Evolutionary conservation across 2,888 invertebrate genomes (phyloP).

Genomic region (Hyalella azteca): DNA sequence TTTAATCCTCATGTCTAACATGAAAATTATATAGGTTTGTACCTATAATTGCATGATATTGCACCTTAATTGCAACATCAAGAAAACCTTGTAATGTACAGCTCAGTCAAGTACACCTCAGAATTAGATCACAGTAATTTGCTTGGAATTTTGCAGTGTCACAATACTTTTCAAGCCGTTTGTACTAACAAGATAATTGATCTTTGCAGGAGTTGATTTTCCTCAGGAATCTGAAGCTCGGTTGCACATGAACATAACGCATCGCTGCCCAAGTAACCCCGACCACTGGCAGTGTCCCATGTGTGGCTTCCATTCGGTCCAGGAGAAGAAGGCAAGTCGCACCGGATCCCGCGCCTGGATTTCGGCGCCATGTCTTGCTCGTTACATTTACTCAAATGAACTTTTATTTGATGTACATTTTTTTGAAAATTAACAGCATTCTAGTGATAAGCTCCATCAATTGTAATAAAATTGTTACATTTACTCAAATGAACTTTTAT

Average conservation of each 20-base stretch:
- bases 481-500: too few species aligned
- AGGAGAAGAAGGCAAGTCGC: neutral
- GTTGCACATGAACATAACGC: constrained; percentile 67
- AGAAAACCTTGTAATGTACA: neutral
- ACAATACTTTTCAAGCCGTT: neutral
- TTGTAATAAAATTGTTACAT: too few species aligned
- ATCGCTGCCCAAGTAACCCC: constrained; percentile 62
- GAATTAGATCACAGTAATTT: neutral
- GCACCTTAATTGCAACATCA: neutral
- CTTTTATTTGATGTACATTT: too few species aligned
- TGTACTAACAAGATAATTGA: neutral
- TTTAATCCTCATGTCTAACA: too few species aligned
- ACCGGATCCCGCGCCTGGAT: neutral
- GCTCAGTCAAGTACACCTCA: neutral
- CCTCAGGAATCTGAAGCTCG: constrained; percentile 66
- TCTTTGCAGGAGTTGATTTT: constrained; percentile 64
- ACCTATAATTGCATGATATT: neutral
- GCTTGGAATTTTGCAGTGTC: neutral
- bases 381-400: too few species aligned
- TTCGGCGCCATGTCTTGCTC: too few species aligned
- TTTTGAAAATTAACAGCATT: too few species aligned
- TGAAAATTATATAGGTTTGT: neutral
- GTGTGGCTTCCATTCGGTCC: neutral
- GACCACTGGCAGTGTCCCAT: neutral
- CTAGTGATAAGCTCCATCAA: too few species aligned